Percentiles rank a stretch among this genome's conserved stretches.
Conservation (phyloP, 1,140 invertebrate species). For the Protaetia brevitarsis region DNA sequence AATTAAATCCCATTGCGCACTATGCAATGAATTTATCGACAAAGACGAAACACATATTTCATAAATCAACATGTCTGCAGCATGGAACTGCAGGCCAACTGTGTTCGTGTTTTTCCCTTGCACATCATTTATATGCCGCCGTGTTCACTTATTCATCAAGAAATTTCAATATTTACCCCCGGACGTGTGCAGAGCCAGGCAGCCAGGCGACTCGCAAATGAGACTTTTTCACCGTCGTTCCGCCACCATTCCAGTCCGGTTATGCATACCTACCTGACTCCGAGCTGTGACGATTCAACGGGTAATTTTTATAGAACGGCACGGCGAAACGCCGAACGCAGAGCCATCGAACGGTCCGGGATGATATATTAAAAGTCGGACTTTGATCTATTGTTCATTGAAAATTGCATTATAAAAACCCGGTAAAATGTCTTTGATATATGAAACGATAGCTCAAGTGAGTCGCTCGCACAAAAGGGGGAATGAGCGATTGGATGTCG, state of each 20-base stretch:
- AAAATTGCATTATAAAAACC: conserved; percentile 17
- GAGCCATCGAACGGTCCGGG: neutral
- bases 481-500: neutral
- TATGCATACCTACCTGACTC: no score
- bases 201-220: neutral
- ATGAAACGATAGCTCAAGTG: neutral
- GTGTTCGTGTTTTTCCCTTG: neutral
- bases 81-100: no score
- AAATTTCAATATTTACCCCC: conserved; percentile 1
- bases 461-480: neutral
- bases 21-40: neutral
- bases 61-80: no score
- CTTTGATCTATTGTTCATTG: conserved; percentile 18
- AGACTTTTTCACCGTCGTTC: neutral
- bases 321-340: neutral
- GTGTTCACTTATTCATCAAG: neutral
- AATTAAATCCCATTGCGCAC: neutral
- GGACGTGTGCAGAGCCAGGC: neutral
- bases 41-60: neutral
- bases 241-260: neutral
- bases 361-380: conserved; percentile 18
- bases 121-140: neutral
- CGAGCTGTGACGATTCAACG: neutral
- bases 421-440: conserved; percentile 14
- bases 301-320: neutral